Percentiles rank a stretch among this genome's conserved stretches.
phyloP scores from a whole-genome alignment of 2,888 invertebrate genomes.

The Caenorhabditis sp. region DNA sequence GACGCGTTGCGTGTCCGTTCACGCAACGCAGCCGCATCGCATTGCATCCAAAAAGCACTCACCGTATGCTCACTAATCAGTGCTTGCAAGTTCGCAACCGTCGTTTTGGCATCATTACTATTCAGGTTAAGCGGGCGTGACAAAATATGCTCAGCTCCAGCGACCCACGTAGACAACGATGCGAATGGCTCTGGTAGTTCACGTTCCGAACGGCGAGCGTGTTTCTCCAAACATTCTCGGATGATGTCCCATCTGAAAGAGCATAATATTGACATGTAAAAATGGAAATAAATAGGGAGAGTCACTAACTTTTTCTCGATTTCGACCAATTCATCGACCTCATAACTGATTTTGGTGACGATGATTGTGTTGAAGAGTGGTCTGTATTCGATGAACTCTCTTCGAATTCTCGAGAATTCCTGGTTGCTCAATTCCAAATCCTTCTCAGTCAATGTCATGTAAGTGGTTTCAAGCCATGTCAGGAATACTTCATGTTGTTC shows the following conservation, averaged over 20 bases:
- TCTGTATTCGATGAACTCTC: conserved; percentile 63
- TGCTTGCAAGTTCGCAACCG: conserved; percentile 35
- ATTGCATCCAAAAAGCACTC: too few species aligned
- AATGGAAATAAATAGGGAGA: not conserved
- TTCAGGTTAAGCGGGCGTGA: conserved; percentile 44
- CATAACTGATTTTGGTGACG: conserved; percentile 54
- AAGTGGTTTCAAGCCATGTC: conserved; percentile 52
- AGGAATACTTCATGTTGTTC: conserved; percentile 50
- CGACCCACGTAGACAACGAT: conserved; percentile 50
- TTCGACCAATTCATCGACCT: conserved; percentile 53
- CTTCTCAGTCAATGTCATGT: conserved; percentile 25
- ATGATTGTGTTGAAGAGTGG: conserved; percentile 57
- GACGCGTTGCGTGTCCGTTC: too few species aligned
- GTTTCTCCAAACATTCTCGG: conserved; percentile 53
- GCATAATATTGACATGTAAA: not conserved
- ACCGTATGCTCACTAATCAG: conserved; percentile 45
- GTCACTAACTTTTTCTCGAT: conserved; percentile 56
- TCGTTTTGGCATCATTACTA: conserved; percentile 42
- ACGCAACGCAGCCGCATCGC: too few species aligned
- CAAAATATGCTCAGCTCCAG: conserved; percentile 48
- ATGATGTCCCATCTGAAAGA: conserved; percentile 55
- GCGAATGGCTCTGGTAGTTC: conserved; percentile 55
- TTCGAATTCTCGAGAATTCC: conserved; percentile 55
- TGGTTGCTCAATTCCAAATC: conserved; percentile 15
- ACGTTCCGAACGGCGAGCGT: conserved; percentile 45